Conservation (phyloP, 2,888 invertebrate species). For the Endomychus coccineus region DNA sequence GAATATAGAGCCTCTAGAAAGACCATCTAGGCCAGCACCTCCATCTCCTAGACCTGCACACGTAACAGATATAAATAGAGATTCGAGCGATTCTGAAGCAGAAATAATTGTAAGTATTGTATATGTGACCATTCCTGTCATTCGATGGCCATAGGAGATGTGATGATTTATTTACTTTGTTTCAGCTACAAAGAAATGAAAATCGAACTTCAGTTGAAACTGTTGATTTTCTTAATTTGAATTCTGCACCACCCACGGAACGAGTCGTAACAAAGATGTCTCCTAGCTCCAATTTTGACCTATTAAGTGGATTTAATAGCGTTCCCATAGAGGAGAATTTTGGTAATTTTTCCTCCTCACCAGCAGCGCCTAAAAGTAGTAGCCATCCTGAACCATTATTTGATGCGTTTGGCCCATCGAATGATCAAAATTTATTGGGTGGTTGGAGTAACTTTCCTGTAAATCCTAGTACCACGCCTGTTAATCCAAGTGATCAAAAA, state of each 20-base stretch:
- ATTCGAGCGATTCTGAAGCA: conserved; percentile 32
- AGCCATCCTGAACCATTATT: conserved; percentile 43
- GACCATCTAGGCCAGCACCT: conserved; percentile 40
- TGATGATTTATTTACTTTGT: neutral
- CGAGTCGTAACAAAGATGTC: conserved; percentile 25
- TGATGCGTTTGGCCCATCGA: conserved; percentile 56
- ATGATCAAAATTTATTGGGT: conserved; percentile 34
- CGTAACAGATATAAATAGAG: conserved; percentile 24
- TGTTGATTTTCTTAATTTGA: conserved; percentile 54
- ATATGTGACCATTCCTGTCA: too few relatives aligned
- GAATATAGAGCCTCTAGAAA: conserved; percentile 27
- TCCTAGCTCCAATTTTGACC: conserved; percentile 51
- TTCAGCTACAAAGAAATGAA: neutral
- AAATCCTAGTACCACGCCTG: conserved; percentile 7
- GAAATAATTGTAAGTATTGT: conserved; percentile 22
- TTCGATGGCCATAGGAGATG: too few relatives aligned
- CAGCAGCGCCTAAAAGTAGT: neutral
- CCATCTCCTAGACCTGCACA: conserved; percentile 30
- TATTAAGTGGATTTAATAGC: conserved; percentile 47
- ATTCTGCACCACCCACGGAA: conserved; percentile 23
- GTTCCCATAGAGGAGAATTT: conserved; percentile 42
- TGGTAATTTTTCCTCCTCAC: conserved; percentile 36
- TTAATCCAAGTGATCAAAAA: conserved; percentile 39
- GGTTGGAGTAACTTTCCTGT: conserved; percentile 29
- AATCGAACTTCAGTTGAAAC: conserved; percentile 45